A percentile compares a stretch with the other conserved stretches of the same genome.
These are phyloP conservation scores for Sebastes taczanowskii DNA, from an alignment of 2,797 vertebrate species.

Conservation along the genomic window DNA sequence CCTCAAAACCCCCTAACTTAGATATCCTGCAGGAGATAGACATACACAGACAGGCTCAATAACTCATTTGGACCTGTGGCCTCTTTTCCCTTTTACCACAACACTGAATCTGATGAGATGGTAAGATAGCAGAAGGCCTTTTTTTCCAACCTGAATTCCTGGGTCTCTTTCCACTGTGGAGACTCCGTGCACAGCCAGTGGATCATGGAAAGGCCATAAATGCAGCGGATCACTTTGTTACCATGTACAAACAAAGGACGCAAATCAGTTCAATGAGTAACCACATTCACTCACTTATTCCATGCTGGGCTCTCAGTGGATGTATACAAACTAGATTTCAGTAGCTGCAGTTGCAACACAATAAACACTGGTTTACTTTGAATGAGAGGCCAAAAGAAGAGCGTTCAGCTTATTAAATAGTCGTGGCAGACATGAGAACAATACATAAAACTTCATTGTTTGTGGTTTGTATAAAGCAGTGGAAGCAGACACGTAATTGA, in stretches of 20 bases:
- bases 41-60: slow-evolving; percentile 6
- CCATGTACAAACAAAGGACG: slow-evolving; percentile 68
- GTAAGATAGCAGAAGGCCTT: slow-evolving; percentile 68
- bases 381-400: neutral
- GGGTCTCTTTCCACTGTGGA: slow-evolving; percentile 78
- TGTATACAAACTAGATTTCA: slow-evolving; percentile 47
- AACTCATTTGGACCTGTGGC: slow-evolving; percentile 38
- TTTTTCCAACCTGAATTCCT: slow-evolving; percentile 76
- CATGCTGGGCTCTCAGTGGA: slow-evolving; percentile 31
- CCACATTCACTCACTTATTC: slow-evolving; percentile 60
- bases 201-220: slow-evolving; percentile 84
- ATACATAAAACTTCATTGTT: neutral
- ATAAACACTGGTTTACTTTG: neutral
- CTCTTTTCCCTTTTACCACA: slow-evolving; percentile 54
- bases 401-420: neutral
- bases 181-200: slow-evolving; percentile 37
- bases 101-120: slow-evolving; percentile 71
- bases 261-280: slow-evolving; percentile 77
- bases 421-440: slow-evolving; percentile 1
- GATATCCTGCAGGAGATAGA: slow-evolving; percentile 11
- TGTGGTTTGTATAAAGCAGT: slow-evolving; percentile 32
- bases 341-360: neutral
- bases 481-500: slow-evolving; percentile 36
- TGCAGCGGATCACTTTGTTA: slow-evolving; percentile 66
- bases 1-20: neutral